Evolutionary conservation across 1,140 invertebrate species (phyloP).

Genomic region (Diorhabda elongata): DNA sequence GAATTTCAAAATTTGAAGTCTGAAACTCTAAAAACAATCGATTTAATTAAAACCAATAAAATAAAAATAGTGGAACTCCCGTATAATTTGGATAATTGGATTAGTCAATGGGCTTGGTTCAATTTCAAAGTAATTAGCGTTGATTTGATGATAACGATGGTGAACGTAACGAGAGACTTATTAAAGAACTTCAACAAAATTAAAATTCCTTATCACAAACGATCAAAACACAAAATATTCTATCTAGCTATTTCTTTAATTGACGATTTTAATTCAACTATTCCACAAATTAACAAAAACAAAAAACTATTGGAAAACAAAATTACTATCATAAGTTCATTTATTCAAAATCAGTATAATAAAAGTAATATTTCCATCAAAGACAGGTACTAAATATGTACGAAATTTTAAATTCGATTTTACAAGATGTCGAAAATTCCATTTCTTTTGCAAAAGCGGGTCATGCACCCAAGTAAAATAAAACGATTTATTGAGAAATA

Average conservation of each 20-base stretch:
- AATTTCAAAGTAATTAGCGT: constrained; percentile 23
- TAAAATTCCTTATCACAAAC: too few relatives aligned
- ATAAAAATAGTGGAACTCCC: not conserved
- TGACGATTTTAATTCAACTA: not conserved
- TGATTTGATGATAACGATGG: constrained; percentile 37
- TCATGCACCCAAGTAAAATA: too few relatives aligned
- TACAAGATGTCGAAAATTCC: not conserved
- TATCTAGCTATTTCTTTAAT: not conserved
- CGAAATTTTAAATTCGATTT: not conserved
- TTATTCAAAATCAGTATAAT: not conserved
- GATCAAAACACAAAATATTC: constrained; percentile 9
- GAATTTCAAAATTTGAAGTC: not conserved
- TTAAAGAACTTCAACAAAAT: too few relatives aligned
- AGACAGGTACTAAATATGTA: not conserved
- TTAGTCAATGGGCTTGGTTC: too few relatives aligned
- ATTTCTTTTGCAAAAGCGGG: not conserved
- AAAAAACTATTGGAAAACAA: not conserved
- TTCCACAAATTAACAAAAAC: not conserved
- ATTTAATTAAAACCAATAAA: not conserved
- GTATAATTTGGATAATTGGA: not conserved
- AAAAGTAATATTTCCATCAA: not conserved
- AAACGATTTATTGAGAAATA: too few relatives aligned
- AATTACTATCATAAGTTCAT: not conserved
- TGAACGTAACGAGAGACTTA: constrained; percentile 29
- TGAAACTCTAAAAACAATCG: not conserved